phyloP scores from a whole-genome alignment of 2,113 vertebrate species.

The Megaleporinus macrocephalus region DNA sequence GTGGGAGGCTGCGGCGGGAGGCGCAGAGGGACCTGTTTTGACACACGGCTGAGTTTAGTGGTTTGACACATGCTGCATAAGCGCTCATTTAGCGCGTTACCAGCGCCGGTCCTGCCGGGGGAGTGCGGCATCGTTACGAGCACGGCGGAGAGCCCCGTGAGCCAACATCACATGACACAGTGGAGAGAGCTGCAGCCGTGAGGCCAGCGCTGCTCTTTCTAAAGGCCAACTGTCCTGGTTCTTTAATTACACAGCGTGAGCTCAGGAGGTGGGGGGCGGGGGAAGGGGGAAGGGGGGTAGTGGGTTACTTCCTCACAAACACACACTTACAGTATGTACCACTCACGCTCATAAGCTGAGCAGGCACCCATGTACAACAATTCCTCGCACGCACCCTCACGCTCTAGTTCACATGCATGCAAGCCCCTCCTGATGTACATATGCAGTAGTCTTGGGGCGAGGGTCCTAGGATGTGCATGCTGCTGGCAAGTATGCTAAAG shows the following conservation, averaged over 20 bases:
- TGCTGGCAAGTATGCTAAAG: no score
- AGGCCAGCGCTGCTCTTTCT: background rate
- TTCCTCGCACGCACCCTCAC: no score
- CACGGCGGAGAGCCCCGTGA: background rate
- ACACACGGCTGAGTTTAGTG: slow-evolving; percentile 22
- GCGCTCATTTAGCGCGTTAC: slow-evolving; percentile 46
- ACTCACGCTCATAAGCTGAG: slow-evolving; percentile 1
- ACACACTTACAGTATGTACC: slow-evolving; percentile 32
- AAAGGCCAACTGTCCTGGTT: slow-evolving; percentile 41
- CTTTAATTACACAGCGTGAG: slow-evolving; percentile 38
- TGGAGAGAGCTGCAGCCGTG: slow-evolving; percentile 5
- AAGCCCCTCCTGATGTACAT: no score
- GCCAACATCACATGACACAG: slow-evolving; percentile 5
- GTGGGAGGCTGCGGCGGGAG: background rate
- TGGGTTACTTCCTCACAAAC: slow-evolving; percentile 16
- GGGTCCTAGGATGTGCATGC: no score
- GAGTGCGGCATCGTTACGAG: slow-evolving; percentile 14
- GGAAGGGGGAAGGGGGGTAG: no score
- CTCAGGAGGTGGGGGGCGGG: background rate
- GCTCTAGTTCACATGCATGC: no score
- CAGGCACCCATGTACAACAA: no score
- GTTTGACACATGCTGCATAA: slow-evolving; percentile 32
- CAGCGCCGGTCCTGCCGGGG: slow-evolving; percentile 6
- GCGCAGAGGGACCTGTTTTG: slow-evolving; percentile 21
- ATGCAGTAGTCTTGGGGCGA: no score